phyloP scores from a whole-genome alignment of 2,797 vertebrate species.

The Sebastes nivosus region DNA sequence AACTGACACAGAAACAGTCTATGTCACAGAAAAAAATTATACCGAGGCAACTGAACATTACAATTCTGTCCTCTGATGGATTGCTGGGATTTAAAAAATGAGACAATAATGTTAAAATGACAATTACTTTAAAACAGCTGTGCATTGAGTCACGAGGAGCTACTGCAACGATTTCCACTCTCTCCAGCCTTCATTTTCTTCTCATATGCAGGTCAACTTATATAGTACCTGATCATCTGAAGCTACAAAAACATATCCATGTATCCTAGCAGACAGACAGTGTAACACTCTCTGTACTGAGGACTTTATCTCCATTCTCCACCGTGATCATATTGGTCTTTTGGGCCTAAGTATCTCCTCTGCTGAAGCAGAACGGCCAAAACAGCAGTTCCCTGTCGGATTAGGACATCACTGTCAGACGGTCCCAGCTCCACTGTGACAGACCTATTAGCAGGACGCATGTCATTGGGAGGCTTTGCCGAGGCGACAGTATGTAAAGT shows the following conservation, averaged over 20 bases:
- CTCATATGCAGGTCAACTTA: neutral
- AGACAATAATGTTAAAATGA: slow-evolving; percentile 1
- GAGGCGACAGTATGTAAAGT: slow-evolving; percentile 48
- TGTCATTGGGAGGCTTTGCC: slow-evolving; percentile 58
- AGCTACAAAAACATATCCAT: neutral
- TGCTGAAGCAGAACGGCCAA: slow-evolving; percentile 68
- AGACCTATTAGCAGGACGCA: slow-evolving; percentile 63
- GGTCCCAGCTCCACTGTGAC: slow-evolving; percentile 46
- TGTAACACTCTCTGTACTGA: slow-evolving; percentile 1
- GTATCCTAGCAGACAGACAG: neutral
- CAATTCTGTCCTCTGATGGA: slow-evolving; percentile 19
- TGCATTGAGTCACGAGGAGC: neutral
- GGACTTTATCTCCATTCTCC: slow-evolving; percentile 56
- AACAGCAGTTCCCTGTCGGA: slow-evolving; percentile 65
- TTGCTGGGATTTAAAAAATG: neutral
- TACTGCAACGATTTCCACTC: neutral
- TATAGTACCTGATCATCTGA: neutral
- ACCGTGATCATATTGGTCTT: slow-evolving; percentile 64
- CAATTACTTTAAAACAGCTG: neutral
- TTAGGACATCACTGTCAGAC: slow-evolving; percentile 69
- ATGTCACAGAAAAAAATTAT: slow-evolving; percentile 7
- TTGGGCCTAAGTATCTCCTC: slow-evolving; percentile 64
- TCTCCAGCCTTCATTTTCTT: neutral
- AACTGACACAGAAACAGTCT: slow-evolving; percentile 15
- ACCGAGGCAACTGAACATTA: neutral